Percentiles rank a stretch among this genome's conserved stretches.
Conservation (phyloP, 2,888 invertebrate species). For the Aleiodes testaceus region DNA sequence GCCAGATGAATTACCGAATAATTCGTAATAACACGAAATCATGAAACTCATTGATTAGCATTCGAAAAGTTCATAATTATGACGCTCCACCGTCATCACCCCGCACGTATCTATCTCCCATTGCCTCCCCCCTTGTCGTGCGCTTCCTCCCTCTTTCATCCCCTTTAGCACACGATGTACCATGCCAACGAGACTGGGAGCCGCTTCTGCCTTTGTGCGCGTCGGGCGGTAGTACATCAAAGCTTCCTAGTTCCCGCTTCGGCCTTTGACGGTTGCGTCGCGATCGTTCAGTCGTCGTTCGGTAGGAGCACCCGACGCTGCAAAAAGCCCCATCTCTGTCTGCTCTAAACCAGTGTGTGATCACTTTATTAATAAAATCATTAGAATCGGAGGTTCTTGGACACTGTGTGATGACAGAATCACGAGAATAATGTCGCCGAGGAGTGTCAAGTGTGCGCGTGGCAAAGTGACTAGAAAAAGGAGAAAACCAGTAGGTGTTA, state of each 20-base stretch:
- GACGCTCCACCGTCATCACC: constrained; percentile 9
- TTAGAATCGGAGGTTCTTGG: too few relatives aligned
- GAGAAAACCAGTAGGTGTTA: constrained; percentile 50
- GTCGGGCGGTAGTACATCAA: constrained; percentile 72
- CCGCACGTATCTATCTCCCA: constrained; percentile 48
- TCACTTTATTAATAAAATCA: too few relatives aligned
- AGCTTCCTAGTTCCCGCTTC: constrained; percentile 71
- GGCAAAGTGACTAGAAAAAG: constrained; percentile 53
- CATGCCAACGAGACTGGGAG: constrained; percentile 67
- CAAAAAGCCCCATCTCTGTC: constrained; percentile 37
- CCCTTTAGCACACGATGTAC: constrained; percentile 52
- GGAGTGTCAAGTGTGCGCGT: constrained; percentile 53
- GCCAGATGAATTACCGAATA: constrained; percentile 64
- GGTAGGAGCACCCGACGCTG: constrained; percentile 64
- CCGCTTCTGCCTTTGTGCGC: constrained; percentile 71
- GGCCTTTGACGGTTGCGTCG: constrained; percentile 72
- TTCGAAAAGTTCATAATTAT: background rate
- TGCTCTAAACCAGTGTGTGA: constrained; percentile 25
- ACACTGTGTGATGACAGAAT: background rate
- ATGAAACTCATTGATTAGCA: too few relatives aligned
- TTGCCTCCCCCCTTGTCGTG: constrained; percentile 52
- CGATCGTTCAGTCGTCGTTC: constrained; percentile 71
- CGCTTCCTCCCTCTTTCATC: constrained; percentile 58
- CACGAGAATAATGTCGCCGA: constrained; percentile 35
- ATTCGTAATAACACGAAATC: constrained; percentile 53